These are phyloP conservation scores for Pitangus sulphuratus DNA, from an alignment of 2,797 vertebrate species.

Conservation along the genomic window DNA sequence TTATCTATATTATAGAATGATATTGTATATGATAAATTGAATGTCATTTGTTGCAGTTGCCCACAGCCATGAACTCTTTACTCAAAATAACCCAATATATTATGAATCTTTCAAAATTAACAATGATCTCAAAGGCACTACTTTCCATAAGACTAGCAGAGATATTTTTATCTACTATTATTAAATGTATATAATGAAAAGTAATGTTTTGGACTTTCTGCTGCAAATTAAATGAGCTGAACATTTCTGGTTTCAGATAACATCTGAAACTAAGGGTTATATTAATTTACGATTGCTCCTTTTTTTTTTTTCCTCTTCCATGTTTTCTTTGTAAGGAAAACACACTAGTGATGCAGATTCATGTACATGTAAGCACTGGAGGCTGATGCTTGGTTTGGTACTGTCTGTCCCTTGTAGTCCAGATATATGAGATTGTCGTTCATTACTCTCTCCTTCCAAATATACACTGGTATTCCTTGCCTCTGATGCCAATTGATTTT, in stretches of 20 bases:
- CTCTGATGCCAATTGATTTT: background rate
- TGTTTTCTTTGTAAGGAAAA: background rate
- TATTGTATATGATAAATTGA: background rate
- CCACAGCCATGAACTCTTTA: background rate
- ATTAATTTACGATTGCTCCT: background rate
- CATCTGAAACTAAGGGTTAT: background rate
- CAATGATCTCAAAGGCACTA: background rate
- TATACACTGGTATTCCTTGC: background rate
- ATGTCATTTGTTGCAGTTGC: background rate
- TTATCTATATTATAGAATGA: background rate
- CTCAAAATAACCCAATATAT: background rate
- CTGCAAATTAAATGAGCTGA: background rate
- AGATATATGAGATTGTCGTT: background rate
- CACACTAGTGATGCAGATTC: accelerated
- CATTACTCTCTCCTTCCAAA: background rate
- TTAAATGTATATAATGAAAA: background rate
- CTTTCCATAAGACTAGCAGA: background rate
- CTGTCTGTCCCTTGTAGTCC: background rate
- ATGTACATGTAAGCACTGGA: background rate
- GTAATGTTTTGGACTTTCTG: background rate
- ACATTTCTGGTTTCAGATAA: background rate
- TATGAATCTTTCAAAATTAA: background rate
- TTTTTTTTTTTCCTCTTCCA: background rate
- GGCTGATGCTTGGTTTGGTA: background rate
- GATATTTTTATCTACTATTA: background rate